Evolutionary conservation across 2,113 vertebrate genomes (phyloP), one percentile per base, ranked within the genome.

Genomic region (Leptocoma aspasia): DNA sequence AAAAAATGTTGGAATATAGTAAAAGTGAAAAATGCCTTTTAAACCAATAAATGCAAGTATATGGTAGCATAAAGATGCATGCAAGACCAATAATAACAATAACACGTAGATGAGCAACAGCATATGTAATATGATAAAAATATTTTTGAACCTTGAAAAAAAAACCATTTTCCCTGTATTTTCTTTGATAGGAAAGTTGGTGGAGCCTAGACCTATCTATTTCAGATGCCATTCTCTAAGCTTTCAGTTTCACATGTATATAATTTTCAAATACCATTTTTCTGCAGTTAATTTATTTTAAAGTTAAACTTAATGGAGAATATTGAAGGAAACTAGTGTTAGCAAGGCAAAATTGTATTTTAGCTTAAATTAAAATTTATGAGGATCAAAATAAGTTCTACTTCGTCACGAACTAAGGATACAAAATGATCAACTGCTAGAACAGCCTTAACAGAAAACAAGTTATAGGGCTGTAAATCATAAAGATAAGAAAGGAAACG

Each of bases 1-100:
- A 0, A 2, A 26, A 70, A 59, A 21, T 2, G 0, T 11, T 41
- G 4, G 10, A 89, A 70, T 45, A 44, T 6, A 65, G 1, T 23
- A 57, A 84, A 89, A 49, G 3, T 35, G 19, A 35, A 71, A 69
- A 83, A n/a, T 39, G 42, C 0, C 1, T 69, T 72, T 76, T 35
- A 37, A 68, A 83, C 50, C 8, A 69, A n/a, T 20, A 60, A 42
- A 26, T 39, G 3, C 3, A 75, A 79, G 2, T 8, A 17, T 37
- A 63, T 33, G 8, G 26, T 31, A 70, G 28, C 24, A 33, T 13
- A 39, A 53, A 27, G 4, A 49, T 54, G 9, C 9, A n/a, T 15
- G 2, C 24, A 82, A 70, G 1, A 9, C 18, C 2, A 91, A 37
- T 2, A 53, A 44, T 27, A 50, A 59, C 1, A 47, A 44, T 12